phyloP scores from a whole-genome alignment of 1,140 invertebrate genomes.

The Monochamus saltuarius region DNA sequence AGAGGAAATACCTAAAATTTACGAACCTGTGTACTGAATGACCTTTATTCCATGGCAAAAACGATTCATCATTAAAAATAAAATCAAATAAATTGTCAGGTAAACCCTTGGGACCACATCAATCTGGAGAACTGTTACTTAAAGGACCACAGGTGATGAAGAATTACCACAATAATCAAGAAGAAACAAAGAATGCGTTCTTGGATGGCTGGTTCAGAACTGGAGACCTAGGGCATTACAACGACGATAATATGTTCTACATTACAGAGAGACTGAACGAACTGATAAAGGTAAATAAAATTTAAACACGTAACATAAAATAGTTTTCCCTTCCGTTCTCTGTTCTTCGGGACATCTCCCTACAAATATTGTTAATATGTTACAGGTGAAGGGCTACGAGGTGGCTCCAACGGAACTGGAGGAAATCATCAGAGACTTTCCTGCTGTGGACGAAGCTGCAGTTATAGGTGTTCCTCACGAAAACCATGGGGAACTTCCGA shows the following conservation, averaged over 20 bases:
- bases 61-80: too few species aligned
- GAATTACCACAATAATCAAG: slow-evolving; percentile 71
- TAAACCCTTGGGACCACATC: slow-evolving; percentile 53
- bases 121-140: slow-evolving; percentile 66
- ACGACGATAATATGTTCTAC: slow-evolving; percentile 64
- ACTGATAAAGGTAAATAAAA: slow-evolving; percentile 72
- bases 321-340: background rate
- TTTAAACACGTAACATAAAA: background rate
- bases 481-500: slow-evolving; percentile 73
- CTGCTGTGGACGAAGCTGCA: slow-evolving; percentile 74
- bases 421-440: slow-evolving; percentile 72
- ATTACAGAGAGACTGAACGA: slow-evolving; percentile 81
- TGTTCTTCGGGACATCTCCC: too few species aligned
- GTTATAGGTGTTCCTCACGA: slow-evolving; percentile 80
- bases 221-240: slow-evolving; percentile 72
- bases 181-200: slow-evolving; percentile 66
- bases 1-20: too few species aligned
- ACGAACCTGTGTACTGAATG: too few species aligned
- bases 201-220: slow-evolving; percentile 75
- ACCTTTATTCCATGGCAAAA: too few species aligned
- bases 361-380: slow-evolving; percentile 24
- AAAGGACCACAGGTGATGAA: slow-evolving; percentile 71
- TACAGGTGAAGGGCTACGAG: slow-evolving; percentile 65
- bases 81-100: slow-evolving; percentile 39
- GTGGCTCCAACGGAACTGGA: slow-evolving; percentile 89